Base-by-base conservation (phyloP, 30 jellyfish, hydroid and myxozoan genomes). In the Sanderia malayensis region DNA sequence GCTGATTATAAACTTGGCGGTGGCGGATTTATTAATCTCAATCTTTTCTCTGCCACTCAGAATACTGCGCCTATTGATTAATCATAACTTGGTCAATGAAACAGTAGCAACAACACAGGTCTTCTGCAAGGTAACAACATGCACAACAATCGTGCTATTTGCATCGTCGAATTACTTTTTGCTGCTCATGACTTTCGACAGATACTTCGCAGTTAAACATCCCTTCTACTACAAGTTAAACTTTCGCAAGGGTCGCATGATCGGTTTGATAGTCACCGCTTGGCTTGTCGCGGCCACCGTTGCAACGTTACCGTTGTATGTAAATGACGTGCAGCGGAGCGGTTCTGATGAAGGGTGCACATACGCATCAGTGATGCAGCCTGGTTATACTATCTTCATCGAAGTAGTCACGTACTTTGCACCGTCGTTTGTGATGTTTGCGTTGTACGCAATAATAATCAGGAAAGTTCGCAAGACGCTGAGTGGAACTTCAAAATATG, bases 131-230 rank as follows among this genome's bases (percentile, higher is more conserved):
- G 26, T 71, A 22, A 82, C 86, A 2, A 72, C 67, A 1, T 46
- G 80, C 37, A 37, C 58, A 15, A 82, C 94, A 4, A 71, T 82
- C 21, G n/a, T 79, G 2, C 66, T 72, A 23, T 82, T 82, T 30
- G 82, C 87, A 46, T 58, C 81, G 2, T 23, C 94, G 18, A 82
- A 82, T 22, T 71, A 41, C 69, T 70, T 70, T 62, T 49, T 82
- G n/a, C 82, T 82, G 18, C 76, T 82, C 58, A 21, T 82, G 18
- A 82, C 94, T 0, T n/a, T 57, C 41, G 94, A 82, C 62, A 53
- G 94, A 63, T 82, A 41, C 23, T 62, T 65, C 34, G 94, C 86
- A 27, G 62, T 82, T 32, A 70, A 63, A 27, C 72, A 71, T 31
- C 81, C 82, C 17, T 24, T 82, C 31, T 32, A 65, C 4, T 82